These are phyloP conservation scores for Lasioglossum pauxillum DNA, from an alignment of 2,888 invertebrate species.

Conservation along the genomic window DNA sequence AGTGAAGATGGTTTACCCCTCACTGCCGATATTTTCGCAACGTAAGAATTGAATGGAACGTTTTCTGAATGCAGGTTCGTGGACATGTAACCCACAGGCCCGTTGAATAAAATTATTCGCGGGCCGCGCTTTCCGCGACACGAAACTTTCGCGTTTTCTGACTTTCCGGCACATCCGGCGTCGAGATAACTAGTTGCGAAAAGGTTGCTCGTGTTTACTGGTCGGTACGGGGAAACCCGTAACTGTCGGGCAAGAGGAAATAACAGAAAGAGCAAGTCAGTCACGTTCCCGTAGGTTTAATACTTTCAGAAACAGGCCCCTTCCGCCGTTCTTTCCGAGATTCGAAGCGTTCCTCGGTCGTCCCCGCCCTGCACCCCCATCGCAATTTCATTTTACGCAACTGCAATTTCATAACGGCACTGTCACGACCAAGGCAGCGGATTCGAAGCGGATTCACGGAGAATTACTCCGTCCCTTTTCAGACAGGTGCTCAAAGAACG, in stretches of 20 bases:
- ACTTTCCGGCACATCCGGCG: constrained; percentile 15
- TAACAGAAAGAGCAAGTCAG: constrained; percentile 15
- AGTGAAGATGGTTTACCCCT: background rate
- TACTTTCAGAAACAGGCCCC: constrained; percentile 31
- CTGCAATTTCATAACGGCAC: constrained; percentile 49
- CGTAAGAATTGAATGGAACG: constrained; percentile 10
- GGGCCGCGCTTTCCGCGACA: background rate
- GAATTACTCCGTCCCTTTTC: constrained; percentile 28
- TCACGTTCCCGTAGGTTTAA: constrained; percentile 39
- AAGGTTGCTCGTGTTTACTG: constrained; percentile 17
- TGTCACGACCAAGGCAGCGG: constrained; percentile 40
- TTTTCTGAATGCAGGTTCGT: background rate
- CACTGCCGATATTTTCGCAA: background rate
- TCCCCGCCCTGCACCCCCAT: background rate
- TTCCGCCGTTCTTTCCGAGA: constrained; percentile 16
- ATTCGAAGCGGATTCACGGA: constrained; percentile 30
- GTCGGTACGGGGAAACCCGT: background rate
- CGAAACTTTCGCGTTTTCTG: constrained; percentile 24
- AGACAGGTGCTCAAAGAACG: constrained; percentile 16
- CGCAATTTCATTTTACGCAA: constrained; percentile 51
- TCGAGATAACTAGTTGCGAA: constrained; percentile 24
- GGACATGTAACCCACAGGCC: background rate
- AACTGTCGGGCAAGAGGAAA: constrained; percentile 6
- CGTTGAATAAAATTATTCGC: constrained; percentile 19
- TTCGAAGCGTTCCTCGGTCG: constrained; percentile 13